Evolutionary conservation across 2,888 invertebrate species (phyloP), one percentile per base, ranked within the genome.

Genomic region (Xanthia icteritia): DNA sequence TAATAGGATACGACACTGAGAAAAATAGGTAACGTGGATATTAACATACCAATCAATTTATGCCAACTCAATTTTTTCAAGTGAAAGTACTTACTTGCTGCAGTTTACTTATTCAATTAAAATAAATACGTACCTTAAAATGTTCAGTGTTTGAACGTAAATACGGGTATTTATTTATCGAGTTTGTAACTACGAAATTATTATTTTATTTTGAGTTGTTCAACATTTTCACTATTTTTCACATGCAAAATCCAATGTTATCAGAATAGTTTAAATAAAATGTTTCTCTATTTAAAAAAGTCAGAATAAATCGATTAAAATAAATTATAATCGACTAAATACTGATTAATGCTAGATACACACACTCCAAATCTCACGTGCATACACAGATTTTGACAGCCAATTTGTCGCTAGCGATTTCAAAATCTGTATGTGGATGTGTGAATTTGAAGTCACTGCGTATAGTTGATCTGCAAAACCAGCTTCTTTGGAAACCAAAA

Each of bases 51-150:
- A 58, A 69, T 75, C 73, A 80, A 73, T 68, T 65, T 71, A 71
- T 85, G 90, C 89, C 89, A 90, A 83, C 88, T 83, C 85, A 86
- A 81, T 86, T 78, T 81, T 85, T 81, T 78, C 36, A 60, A 75
- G 87, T 83, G 86, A 87, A 87, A 87, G 87, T 87, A 66, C 51
- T 51, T 65, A 69, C 31, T 69, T 69, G 27, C 45, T 56, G 58
- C 36, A 39, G 54, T 74, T 61, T 56, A 64, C 17, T 20, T 56
- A 27, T 0, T 60, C 5, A 61, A 74, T 20, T n/a, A 31, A 31
- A 31, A 31, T 65, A 60, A 60, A 61, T 5, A 78, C 71, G 5
- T 84, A 84, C 84, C 84, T 73, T 9, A 56, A 36, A 73, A 36
- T 36, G 23, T 71, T 67, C 15, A 61, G 71, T 71, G 31, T 15